phyloP scores from a whole-genome alignment of 2,113 vertebrate genomes.

The Poeciliopsis retropinna region DNA sequence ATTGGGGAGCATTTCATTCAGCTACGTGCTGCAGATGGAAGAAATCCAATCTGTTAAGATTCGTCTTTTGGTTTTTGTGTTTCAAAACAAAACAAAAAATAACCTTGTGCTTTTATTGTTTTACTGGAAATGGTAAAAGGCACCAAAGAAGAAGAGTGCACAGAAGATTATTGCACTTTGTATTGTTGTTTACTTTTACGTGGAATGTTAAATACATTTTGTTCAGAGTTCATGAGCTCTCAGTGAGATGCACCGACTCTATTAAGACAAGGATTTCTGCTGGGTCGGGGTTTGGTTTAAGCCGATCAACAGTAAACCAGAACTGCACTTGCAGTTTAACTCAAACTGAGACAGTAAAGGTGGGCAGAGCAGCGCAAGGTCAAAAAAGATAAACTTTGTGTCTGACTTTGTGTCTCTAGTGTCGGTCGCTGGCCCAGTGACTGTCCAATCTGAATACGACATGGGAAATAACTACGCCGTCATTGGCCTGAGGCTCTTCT shows the following conservation, averaged over 20 bases:
- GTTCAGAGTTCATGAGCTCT: too few species aligned
- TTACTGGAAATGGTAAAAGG: too few species aligned
- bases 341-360: not conserved
- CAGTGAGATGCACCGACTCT: not conserved
- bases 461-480: conserved; percentile 52
- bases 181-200: too few species aligned
- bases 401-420: conserved; percentile 51
- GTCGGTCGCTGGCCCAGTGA: conserved; percentile 63
- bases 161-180: too few species aligned
- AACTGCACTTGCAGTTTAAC: not conserved
- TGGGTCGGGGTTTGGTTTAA: not conserved
- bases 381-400: not conserved
- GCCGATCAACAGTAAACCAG: not conserved
- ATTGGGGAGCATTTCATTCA: not conserved
- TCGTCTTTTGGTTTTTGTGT: too few species aligned
- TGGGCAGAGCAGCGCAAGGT: not conserved
- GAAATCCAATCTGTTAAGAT: not conserved
- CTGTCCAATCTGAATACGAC: conserved; percentile 32
- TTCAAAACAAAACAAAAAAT: too few species aligned
- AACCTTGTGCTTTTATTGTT: too few species aligned
- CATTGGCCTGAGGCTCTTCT: conserved; percentile 54
- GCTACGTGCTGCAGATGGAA: not conserved
- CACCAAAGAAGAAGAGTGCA: too few species aligned
- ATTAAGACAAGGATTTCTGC: not conserved
- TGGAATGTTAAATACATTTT: too few species aligned